Evolutionary conservation across 2,113 vertebrate species (phyloP).

Genomic region (Malaclemys terrapin): DNA sequence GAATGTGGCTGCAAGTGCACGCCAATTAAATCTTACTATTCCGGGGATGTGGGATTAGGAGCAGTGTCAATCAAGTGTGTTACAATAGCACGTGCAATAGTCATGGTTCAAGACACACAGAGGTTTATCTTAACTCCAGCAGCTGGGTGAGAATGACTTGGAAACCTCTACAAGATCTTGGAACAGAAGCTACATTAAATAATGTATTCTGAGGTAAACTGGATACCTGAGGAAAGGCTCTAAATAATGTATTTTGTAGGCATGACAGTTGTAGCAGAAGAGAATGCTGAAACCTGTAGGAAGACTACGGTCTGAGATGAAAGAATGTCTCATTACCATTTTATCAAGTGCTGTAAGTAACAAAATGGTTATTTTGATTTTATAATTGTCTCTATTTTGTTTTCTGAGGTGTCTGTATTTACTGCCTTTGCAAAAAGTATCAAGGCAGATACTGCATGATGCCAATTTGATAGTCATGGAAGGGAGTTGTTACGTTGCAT

Average conservation of each 20-base stretch:
- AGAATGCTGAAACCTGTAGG: conserved; percentile 84
- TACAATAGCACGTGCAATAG: conserved; percentile 83
- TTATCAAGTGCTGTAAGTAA: conserved; percentile 98
- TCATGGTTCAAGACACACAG: conserved; percentile 73
- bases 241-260: conserved; percentile 87
- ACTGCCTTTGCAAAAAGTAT: conserved; percentile 45
- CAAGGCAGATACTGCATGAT: conserved; percentile 59
- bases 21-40: conserved; percentile 76
- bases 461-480: conserved; percentile 21
- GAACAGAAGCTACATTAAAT: conserved; percentile 74
- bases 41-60: conserved; percentile 77
- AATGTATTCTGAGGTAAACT: conserved; percentile 82
- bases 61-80: conserved; percentile 85
- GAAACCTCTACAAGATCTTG: conserved; percentile 68
- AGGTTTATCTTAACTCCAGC: conserved; percentile 69
- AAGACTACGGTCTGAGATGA: conserved; percentile 79
- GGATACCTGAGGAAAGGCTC: conserved; percentile 83
- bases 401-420: conserved; percentile 52
- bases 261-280: conserved; percentile 77
- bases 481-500: conserved; percentile 60
- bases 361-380: conserved; percentile 53
- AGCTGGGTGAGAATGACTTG: conserved; percentile 72
- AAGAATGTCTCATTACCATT: conserved; percentile 96
- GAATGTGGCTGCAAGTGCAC: conserved; percentile 72
- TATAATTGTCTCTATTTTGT: conserved; percentile 10